phyloP scores from a whole-genome alignment of 92 coral and sea anemone species.

The Umimayanthus kanabou region DNA sequence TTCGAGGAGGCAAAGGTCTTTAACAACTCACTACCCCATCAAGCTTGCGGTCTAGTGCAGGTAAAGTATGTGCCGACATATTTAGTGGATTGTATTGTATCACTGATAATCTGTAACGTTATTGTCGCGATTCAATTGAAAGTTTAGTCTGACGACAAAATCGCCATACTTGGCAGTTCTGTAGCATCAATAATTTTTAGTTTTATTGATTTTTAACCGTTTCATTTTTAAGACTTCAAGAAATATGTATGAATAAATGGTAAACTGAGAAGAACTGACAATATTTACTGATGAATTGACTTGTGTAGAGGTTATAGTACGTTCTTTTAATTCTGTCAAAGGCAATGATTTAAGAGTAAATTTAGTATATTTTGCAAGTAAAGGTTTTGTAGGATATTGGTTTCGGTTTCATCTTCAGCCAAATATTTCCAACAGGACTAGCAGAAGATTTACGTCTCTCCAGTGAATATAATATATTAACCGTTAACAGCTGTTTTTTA shows the following conservation, averaged over 20 bases:
- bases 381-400: background rate
- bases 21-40: constrained; percentile 40
- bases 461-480: background rate
- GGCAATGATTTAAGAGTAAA: background rate
- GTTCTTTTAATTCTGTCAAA: too few species aligned
- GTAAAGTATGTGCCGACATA: constrained; percentile 39
- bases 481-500: too few species aligned
- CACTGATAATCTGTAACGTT: background rate
- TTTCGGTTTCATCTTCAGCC: background rate
- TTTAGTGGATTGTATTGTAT: background rate
- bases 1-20: constrained; percentile 45
- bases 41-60: constrained; percentile 69
- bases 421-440: background rate
- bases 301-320: background rate
- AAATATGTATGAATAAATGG: too few species aligned
- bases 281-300: too few species aligned
- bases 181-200: background rate
- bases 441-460: background rate
- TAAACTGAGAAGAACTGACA: background rate
- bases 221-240: background rate
- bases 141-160: background rate
- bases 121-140: background rate
- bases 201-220: background rate
- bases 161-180: background rate
- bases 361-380: background rate